Conservation (phyloP, 2,888 invertebrate genomes). For the Pachliopta kotzebuea region DNA sequence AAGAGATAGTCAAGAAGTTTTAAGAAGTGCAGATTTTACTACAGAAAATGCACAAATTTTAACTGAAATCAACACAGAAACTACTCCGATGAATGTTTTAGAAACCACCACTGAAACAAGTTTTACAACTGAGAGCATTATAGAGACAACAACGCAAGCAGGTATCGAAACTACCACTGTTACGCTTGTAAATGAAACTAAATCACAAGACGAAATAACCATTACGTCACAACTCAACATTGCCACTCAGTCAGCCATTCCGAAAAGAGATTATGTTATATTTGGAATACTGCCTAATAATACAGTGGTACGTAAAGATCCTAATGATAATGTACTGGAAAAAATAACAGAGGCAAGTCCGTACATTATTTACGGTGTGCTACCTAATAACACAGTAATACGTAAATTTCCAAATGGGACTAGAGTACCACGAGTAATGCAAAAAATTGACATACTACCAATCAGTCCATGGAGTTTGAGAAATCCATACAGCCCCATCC, state of each 20-base stretch:
- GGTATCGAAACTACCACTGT: constrained; percentile 41
- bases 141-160: constrained; percentile 43
- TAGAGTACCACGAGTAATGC: constrained; percentile 84
- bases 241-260: constrained; percentile 53
- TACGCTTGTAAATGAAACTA: constrained; percentile 40
- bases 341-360: constrained; percentile 85
- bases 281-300: constrained; percentile 89
- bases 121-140: constrained; percentile 40
- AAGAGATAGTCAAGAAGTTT: constrained; percentile 18
- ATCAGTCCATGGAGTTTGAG: constrained; percentile 81
- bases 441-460: constrained; percentile 81
- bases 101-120: constrained; percentile 34
- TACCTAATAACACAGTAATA: constrained; percentile 89
- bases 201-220: constrained; percentile 43
- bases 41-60: constrained; percentile 37
- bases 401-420: constrained; percentile 91
- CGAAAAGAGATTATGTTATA: constrained; percentile 85
- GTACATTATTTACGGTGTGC: constrained; percentile 87
- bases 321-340: constrained; percentile 83
- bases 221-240: constrained; percentile 45
- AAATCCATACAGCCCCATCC: constrained; percentile 82
- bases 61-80: constrained; percentile 38
- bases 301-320: constrained; percentile 88
- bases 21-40: constrained; percentile 21
- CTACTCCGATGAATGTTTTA: constrained; percentile 37